Conservation (phyloP, 1,140 invertebrate species). For the Heterodera schachtii region DNA sequence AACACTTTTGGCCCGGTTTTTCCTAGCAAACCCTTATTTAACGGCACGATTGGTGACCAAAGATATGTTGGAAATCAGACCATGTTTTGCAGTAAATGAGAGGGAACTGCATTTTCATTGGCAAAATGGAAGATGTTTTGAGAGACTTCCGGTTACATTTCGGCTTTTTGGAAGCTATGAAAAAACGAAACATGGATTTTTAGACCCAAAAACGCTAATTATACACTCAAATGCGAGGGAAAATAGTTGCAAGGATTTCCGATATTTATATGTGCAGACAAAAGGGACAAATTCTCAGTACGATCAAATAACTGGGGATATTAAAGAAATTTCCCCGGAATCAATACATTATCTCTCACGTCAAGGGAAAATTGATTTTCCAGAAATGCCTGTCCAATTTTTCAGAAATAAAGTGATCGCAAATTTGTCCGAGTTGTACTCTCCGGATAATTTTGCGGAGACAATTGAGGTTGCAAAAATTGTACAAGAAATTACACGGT, state of each 20-base stretch:
- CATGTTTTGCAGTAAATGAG: constrained; percentile 5
- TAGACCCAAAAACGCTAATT: not conserved
- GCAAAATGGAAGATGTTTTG: constrained; percentile 10
- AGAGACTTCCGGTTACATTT: not conserved
- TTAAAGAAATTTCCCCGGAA: not conserved
- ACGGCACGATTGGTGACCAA: not conserved
- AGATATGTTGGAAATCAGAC: not conserved
- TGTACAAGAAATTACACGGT: not conserved
- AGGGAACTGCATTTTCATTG: constrained; percentile 19
- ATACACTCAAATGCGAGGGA: constrained; percentile 3
- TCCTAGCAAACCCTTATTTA: not conserved
- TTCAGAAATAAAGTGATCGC: constrained; percentile 21
- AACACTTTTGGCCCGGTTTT: constrained; percentile 3
- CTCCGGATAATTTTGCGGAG: not conserved
- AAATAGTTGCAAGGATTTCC: no score
- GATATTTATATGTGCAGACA: not conserved
- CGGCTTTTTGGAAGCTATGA: not conserved
- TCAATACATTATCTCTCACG: not conserved
- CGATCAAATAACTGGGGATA: not conserved
- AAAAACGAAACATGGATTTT: not conserved
- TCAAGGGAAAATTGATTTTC: no score
- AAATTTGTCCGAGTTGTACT: constrained; percentile 17
- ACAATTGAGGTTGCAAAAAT: not conserved
- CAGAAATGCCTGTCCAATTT: not conserved
- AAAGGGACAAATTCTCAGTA: not conserved